These are phyloP conservation scores for Spea multiplicata DNA, from an alignment of 2,113 vertebrate genomes.

Conservation along the genomic window DNA sequence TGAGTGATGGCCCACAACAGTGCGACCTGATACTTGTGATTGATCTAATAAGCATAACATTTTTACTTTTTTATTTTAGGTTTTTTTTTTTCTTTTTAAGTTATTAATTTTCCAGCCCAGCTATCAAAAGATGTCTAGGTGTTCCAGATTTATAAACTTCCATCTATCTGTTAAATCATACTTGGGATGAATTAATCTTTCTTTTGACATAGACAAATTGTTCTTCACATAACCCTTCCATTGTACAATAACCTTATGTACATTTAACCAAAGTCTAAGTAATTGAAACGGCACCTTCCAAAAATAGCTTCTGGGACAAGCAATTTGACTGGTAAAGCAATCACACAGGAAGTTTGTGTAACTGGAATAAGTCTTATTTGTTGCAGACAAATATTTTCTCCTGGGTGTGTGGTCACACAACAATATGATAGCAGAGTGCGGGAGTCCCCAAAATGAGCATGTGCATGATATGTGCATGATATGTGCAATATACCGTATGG, in stretches of 20 bases:
- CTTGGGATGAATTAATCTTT: constrained; percentile 8
- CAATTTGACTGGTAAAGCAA: constrained; percentile 7
- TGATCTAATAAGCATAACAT: too few species aligned
- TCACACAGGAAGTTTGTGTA: constrained; percentile 26
- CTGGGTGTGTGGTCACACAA: background rate
- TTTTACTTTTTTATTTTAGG: too few species aligned
- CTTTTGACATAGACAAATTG: constrained; percentile 15
- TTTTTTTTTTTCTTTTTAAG: too few species aligned
- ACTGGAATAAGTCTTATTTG: background rate
- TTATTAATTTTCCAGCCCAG: too few species aligned
- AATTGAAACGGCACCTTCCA: constrained; percentile 29
- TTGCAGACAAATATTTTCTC: background rate
- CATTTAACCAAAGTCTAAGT: constrained; percentile 21
- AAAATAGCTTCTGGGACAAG: constrained; percentile 25
- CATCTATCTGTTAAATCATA: background rate
- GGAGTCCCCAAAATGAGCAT: background rate
- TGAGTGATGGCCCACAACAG: too few species aligned
- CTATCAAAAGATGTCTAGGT: too few species aligned
- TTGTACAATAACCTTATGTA: constrained; percentile 24
- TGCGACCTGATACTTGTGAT: too few species aligned
- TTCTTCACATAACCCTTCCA: constrained; percentile 26
- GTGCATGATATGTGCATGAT: background rate
- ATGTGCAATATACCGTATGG: too few species aligned
- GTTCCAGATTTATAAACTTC: constrained; percentile 1
- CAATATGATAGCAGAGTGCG: background rate